A percentile compares a stretch with the other conserved stretches of the same genome.
These are phyloP conservation scores for Erebia palarica DNA, from an alignment of 2,888 invertebrate genomes.

Conservation along the genomic window DNA sequence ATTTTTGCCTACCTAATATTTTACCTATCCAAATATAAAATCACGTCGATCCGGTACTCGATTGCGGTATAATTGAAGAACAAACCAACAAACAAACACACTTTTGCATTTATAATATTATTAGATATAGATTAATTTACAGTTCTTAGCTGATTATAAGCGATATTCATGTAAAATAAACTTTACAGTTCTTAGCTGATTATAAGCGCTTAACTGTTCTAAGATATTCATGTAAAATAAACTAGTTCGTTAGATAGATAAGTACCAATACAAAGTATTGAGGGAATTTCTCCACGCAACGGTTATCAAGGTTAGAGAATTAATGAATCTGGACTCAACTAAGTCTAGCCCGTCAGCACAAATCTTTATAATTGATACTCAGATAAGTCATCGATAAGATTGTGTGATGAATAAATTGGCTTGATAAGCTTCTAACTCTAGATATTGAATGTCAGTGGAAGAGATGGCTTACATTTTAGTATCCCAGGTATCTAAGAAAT, in stretches of 20 bases:
- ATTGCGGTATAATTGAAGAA: too few relatives aligned
- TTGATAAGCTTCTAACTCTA: slow-evolving; percentile 22
- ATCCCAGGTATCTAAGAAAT: slow-evolving; percentile 6
- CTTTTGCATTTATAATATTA: too few relatives aligned
- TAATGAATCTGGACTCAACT: slow-evolving; percentile 27
- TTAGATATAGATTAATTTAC: too few relatives aligned
- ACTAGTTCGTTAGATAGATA: slow-evolving; percentile 11
- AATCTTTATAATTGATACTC: slow-evolving; percentile 34
- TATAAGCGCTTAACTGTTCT: not conserved
- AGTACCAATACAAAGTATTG: slow-evolving; percentile 4
- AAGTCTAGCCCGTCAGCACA: slow-evolving; percentile 21
- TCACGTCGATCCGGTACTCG: too few relatives aligned
- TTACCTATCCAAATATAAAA: too few relatives aligned
- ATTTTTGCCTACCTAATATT: too few relatives aligned
- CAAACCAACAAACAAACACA: too few relatives aligned
- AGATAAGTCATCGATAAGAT: slow-evolving; percentile 36
- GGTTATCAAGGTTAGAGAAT: slow-evolving; percentile 29
- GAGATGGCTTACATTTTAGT: slow-evolving; percentile 19
- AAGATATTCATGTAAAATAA: not conserved
- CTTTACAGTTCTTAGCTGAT: not conserved
- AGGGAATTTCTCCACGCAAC: slow-evolving; percentile 27
- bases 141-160: too few relatives aligned
- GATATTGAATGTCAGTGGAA: slow-evolving; percentile 22
- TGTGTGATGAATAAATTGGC: slow-evolving; percentile 30
- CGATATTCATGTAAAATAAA: not conserved